Evolutionary conservation across 2,113 vertebrate species (phyloP).

Genomic region (Rhinoderma darwinii): DNA sequence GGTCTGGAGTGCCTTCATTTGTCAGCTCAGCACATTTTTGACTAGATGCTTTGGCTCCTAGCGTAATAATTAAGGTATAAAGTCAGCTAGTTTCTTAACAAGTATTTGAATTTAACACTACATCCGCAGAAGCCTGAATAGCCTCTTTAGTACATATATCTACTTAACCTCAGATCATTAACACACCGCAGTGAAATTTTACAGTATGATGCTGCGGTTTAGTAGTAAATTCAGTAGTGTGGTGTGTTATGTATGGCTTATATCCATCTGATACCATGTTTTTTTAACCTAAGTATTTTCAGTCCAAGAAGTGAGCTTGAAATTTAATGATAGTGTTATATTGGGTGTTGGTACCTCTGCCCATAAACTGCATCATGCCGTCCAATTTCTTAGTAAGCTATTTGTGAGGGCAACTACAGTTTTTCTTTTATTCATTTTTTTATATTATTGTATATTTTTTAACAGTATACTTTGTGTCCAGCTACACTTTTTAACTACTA

Average conservation of each 20-base stretch:
- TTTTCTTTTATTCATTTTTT: background rate
- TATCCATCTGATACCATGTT: background rate
- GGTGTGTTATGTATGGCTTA: background rate
- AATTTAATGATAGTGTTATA: background rate
- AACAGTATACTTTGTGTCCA: background rate
- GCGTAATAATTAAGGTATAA: constrained; percentile 6
- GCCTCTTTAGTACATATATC: background rate
- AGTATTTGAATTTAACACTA: background rate
- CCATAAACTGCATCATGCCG: too few relatives aligned
- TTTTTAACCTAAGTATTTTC: background rate
- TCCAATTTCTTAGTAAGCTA: background rate
- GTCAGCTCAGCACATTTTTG: constrained; percentile 27
- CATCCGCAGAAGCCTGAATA: background rate
- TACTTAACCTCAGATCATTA: constrained; percentile 46
- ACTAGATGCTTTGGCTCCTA: background rate
- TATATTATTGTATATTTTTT: background rate
- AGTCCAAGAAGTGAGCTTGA: background rate
- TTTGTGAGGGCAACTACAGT: background rate
- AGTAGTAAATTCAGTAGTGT: background rate
- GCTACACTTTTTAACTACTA: background rate
- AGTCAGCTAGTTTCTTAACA: constrained; percentile 26
- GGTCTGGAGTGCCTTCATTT: background rate
- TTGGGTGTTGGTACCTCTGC: background rate
- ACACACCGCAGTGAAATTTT: constrained; percentile 31
- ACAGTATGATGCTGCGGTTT: constrained; percentile 27